Evolutionary conservation across 2,888 invertebrate species (phyloP), one percentile per base, ranked within the genome.

Genomic region (Cosmia trapezina): DNA sequence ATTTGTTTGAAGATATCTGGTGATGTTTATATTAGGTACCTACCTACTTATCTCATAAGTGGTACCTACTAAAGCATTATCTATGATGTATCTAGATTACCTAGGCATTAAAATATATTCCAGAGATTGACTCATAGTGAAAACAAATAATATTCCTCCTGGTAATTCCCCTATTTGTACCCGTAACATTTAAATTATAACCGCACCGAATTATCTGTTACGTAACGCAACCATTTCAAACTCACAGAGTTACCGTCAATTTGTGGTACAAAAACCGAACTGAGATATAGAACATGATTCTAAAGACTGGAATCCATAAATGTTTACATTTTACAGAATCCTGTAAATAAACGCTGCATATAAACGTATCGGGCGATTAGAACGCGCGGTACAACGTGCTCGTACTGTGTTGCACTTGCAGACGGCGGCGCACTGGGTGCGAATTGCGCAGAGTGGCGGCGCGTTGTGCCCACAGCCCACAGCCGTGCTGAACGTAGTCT

Each of bases 391-490:
- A 81, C 76, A 69, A 73, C 57, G 28, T 37, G 57, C 22, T 65
- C 49, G 33, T 37, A 73, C 73, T 70, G 71, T 61, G 80, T 81
- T 89, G 88, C 89, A 89, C 83, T 87, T 88, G 90, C 89, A 87
- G 72, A 71, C 70, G 70, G 72, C 69, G 75, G 72, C 69, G 75
- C 73, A 80, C 72, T 73, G 83, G 86, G 89, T 89, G 86, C 89
- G 88, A 89, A 94, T 89, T 94, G 95, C 95, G 94, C 94, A 95
- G 93, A 92, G 91, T 83, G 87, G 60, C 92, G 92, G 92, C 94
- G 93, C 93, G 90, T 73, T 81, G 85, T 70, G 67, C 65, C 66
- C 79, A 69, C 76, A 80, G 86, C 78, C 74, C 77, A 69, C 78
- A 80, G 85, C 75, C 75, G 76, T 69, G 68, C 93, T 91, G 92